phyloP scores from a whole-genome alignment of 2,888 invertebrate genomes.

The Ichneumon xanthorius region DNA sequence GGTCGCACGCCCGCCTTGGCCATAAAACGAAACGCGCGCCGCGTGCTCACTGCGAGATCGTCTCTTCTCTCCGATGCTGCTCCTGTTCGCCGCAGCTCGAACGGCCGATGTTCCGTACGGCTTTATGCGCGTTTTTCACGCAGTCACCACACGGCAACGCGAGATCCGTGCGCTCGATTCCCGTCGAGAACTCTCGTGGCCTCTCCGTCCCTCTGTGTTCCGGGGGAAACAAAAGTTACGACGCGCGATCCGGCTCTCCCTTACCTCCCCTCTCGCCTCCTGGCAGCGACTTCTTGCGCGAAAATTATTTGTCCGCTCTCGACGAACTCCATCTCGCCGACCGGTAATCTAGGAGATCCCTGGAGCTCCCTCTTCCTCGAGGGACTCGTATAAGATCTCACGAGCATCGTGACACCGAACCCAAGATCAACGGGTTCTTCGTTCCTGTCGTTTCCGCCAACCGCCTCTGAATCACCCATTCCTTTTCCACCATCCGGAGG shows the following conservation, averaged over 20 bases:
- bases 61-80: slow-evolving; percentile 25
- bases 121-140: slow-evolving; percentile 78
- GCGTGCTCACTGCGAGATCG: slow-evolving; percentile 40
- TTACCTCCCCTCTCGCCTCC: slow-evolving; percentile 41
- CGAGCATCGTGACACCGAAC: slow-evolving; percentile 52
- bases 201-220: slow-evolving; percentile 27
- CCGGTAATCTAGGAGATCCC: slow-evolving; percentile 39
- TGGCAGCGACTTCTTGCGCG: slow-evolving; percentile 65
- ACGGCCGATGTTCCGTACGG: slow-evolving; percentile 57
- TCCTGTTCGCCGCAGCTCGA: slow-evolving; percentile 47
- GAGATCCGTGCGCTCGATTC: slow-evolving; percentile 32
- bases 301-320: slow-evolving; percentile 71
- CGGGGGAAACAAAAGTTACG: slow-evolving; percentile 69
- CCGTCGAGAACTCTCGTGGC: slow-evolving; percentile 43
- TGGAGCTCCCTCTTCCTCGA: slow-evolving; percentile 38
- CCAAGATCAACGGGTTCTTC: slow-evolving; percentile 24
- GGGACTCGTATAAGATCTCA: slow-evolving; percentile 62
- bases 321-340: slow-evolving; percentile 41
- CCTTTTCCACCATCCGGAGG: slow-evolving; percentile 48
- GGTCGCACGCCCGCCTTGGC: slow-evolving; percentile 81
- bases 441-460: slow-evolving; percentile 14
- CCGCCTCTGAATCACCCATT: slow-evolving; percentile 10
- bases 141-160: slow-evolving; percentile 44
- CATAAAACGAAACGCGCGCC: slow-evolving; percentile 80
- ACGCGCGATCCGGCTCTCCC: slow-evolving; percentile 55